phyloP scores from a whole-genome alignment of 2,113 vertebrate species.

The Embiotoca jacksoni region DNA sequence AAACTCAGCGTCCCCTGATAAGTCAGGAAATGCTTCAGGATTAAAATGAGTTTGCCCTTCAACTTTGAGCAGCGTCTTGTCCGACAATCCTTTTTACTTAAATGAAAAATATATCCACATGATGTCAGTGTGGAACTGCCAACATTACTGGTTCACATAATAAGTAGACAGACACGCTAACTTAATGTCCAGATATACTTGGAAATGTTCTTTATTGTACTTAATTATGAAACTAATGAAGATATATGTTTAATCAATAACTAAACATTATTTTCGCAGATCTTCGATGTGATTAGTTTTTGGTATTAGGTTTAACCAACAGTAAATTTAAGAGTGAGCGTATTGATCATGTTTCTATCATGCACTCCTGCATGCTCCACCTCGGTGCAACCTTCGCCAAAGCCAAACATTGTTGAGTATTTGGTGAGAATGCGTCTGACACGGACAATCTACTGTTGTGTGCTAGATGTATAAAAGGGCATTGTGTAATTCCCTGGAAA shows the following conservation, averaged over 20 bases:
- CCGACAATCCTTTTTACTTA: neutral
- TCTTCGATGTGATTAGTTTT: too few species aligned
- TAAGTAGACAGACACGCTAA: neutral
- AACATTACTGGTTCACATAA: neutral
- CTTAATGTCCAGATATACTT: neutral
- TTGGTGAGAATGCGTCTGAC: too few species aligned
- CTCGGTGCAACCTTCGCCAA: too few species aligned
- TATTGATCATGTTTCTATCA: too few species aligned
- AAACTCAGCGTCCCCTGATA: conserved; percentile 21
- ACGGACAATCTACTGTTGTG: too few species aligned
- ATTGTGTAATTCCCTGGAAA: too few species aligned
- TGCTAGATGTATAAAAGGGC: too few species aligned
- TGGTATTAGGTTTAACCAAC: too few species aligned
- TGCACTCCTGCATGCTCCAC: too few species aligned
- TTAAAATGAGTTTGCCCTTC: conserved; percentile 39
- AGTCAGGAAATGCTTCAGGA: conserved; percentile 19
- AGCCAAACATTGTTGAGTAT: too few species aligned
- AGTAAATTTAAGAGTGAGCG: too few species aligned
- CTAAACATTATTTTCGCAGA: too few species aligned
- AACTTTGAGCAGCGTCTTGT: conserved; percentile 11
- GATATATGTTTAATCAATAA: neutral
- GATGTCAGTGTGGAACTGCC: neutral
- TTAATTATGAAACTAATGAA: neutral
- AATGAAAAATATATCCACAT: conserved; percentile 11
- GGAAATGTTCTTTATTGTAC: neutral